These are phyloP conservation scores for Nibea albiflora DNA, from an alignment of 2,113 vertebrate species.

Conservation along the genomic window DNA sequence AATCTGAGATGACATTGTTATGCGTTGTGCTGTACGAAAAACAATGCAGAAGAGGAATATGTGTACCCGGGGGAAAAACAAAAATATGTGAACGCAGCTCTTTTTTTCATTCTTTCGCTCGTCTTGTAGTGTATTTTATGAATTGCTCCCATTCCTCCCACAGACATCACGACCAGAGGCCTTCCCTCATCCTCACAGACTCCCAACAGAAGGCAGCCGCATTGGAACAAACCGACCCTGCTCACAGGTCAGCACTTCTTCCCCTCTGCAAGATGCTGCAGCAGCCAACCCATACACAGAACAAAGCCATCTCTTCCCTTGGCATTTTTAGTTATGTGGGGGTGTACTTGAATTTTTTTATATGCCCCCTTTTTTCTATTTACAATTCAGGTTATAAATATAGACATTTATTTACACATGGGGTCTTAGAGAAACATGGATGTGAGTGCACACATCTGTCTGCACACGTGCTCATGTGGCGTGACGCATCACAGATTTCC, in stretches of 20 bases:
- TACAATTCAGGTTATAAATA: not conserved
- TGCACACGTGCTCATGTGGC: conserved; percentile 10
- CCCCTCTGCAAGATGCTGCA: not conserved
- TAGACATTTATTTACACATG: not conserved
- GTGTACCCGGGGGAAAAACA: not conserved
- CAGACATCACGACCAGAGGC: conserved; percentile 86
- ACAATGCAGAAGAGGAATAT: conserved; percentile 2
- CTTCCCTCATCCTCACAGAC: conserved; percentile 86
- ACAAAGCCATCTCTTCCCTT: not conserved
- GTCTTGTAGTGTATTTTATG: conserved; percentile 18
- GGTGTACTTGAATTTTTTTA: not conserved
- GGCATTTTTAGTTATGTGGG: not conserved
- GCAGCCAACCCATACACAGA: not conserved
- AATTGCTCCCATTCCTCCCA: conserved; percentile 49
- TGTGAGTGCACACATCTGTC: conserved; percentile 1
- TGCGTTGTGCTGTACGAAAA: not conserved
- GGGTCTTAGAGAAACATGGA: not conserved
- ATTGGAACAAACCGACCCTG: conserved; percentile 84
- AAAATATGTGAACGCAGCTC: not conserved
- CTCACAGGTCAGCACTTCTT: conserved; percentile 83
- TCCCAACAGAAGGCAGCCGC: conserved; percentile 80
- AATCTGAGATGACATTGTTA: not conserved
- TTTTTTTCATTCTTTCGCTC: not conserved
- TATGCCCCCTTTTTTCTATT: not conserved
- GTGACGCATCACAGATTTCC: conserved; percentile 21